Percentiles rank a stretch among this genome's conserved stretches.
Conservation (phyloP, 2,113 vertebrate species). For the Chunga burmeisteri region DNA sequence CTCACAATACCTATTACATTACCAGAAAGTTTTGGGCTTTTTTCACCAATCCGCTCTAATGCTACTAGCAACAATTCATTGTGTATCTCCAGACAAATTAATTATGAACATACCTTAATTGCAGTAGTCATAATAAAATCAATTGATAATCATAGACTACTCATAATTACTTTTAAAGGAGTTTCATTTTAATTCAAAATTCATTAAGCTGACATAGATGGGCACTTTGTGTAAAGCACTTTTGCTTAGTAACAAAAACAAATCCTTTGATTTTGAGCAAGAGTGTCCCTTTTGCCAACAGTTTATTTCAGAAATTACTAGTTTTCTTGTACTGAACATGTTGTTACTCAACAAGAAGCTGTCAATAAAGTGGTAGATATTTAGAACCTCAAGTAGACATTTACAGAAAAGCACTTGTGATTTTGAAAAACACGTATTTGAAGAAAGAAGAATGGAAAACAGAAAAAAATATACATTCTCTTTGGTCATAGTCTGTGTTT, state of each 20-base stretch:
- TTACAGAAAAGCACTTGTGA: neutral
- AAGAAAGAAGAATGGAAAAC: neutral
- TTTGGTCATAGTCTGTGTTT: neutral
- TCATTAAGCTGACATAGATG: slow-evolving; percentile 37
- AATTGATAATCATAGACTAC: slow-evolving; percentile 50
- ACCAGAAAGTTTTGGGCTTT: neutral
- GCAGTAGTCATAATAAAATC: slow-evolving; percentile 52
- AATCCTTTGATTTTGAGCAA: neutral
- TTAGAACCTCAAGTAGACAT: neutral
- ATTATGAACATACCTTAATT: slow-evolving; percentile 53
- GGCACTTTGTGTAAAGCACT: neutral
- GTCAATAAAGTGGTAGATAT: neutral
- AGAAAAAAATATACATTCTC: neutral
- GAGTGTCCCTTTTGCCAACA: neutral
- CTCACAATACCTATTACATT: neutral
- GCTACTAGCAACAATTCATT: neutral
- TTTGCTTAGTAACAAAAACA: slow-evolving; percentile 28
- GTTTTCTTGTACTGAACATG: neutral
- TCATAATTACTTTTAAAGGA: slow-evolving; percentile 57
- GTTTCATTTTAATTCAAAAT: slow-evolving; percentile 51
- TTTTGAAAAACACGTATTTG: neutral
- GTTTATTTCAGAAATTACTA: neutral
- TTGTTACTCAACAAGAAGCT: neutral
- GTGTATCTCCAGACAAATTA: slow-evolving; percentile 42
- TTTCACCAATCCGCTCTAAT: neutral